Base-by-base conservation (phyloP, 2,113 vertebrate genomes). In the Onychostoma macrolepis region DNA sequence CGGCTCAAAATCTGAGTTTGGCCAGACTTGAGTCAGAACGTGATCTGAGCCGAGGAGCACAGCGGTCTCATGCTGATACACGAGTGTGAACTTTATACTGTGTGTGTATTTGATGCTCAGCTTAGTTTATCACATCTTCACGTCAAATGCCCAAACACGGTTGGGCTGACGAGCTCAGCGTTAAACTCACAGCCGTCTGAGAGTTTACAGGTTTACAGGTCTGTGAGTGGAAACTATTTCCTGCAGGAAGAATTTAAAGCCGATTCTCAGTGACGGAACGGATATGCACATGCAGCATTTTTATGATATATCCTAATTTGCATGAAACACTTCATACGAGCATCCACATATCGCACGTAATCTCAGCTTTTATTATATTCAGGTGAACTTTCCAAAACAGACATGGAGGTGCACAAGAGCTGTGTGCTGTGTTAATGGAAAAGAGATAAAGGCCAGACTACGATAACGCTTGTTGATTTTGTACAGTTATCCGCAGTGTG, bases 401-500 rank as follows among this genome's bases (percentile, higher is more conserved):
- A 10, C n/a, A 8, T 30, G 8, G 21, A 36, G 61, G 41, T 15
- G 77, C 26, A n/a, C 13, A 45, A 38, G 65, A 58, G 11, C n/a
- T 53, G 45, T 58, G 79, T n/a, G 33, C 41, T 58, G 83, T 78
- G 69, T 53, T 45, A 81, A 77, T 75, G 84, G 74, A 88, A 85
- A 84, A 86, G 43, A 26, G 67, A 87, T 89, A 48, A 83, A 71
- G 30, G 30, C 65, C 63, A 77, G 12, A 11, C 61, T 28, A 19
- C 48, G 74, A 61, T 82, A 50, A 33, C 36, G 63, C 19, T 41
- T 86, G 82, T 86, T 86, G 81, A 84, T 81, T 86, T 48, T 85
- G 76, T 61, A 26, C 26, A 65, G 65, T 71, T n/a, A 72, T n/a
- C 77, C 43, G 24, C 15, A 5, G 21, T 63, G 86, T 87, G 81